Conservation (phyloP, 2,888 invertebrate genomes). For the Leucophenga maculata region DNA sequence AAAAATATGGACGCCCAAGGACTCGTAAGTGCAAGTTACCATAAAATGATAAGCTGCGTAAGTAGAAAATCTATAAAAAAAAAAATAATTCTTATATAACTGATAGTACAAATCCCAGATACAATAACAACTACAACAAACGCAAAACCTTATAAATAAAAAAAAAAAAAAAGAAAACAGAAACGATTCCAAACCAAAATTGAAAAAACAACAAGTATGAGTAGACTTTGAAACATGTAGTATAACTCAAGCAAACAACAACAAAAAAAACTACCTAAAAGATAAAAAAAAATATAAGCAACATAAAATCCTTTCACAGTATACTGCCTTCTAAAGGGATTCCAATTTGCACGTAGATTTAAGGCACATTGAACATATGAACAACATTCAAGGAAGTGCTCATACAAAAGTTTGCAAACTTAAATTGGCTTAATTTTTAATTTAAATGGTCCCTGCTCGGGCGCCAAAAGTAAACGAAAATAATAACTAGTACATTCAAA, state of each 20-base stretch:
- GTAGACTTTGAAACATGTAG: conserved; percentile 20
- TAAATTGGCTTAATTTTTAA: no score
- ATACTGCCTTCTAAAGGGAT: no score
- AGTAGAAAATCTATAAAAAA: conserved; percentile 1
- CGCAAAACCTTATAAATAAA: conserved; percentile 29
- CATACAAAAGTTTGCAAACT: no score
- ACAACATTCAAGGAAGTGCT: no score
- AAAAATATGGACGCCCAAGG: background rate
- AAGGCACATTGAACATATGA: no score
- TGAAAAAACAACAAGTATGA: conserved; percentile 3
- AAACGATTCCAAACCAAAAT: background rate
- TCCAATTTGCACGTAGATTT: no score
- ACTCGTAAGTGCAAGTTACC: background rate
- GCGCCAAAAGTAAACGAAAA: no score
- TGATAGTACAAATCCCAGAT: background rate
- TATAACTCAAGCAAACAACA: background rate
- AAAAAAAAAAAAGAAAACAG: background rate
- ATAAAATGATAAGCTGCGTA: conserved; percentile 6
- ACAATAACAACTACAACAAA: conserved; percentile 3
- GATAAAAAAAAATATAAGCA: background rate
- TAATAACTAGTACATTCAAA: no score
- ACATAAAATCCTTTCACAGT: background rate
- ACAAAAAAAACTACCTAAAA: background rate
- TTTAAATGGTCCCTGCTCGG: no score
- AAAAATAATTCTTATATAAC: background rate